Percentiles rank a stretch among this genome's conserved stretches.
phyloP scores from a whole-genome alignment of 2,888 invertebrate genomes.

The Heteromyza rotundicornis region DNA sequence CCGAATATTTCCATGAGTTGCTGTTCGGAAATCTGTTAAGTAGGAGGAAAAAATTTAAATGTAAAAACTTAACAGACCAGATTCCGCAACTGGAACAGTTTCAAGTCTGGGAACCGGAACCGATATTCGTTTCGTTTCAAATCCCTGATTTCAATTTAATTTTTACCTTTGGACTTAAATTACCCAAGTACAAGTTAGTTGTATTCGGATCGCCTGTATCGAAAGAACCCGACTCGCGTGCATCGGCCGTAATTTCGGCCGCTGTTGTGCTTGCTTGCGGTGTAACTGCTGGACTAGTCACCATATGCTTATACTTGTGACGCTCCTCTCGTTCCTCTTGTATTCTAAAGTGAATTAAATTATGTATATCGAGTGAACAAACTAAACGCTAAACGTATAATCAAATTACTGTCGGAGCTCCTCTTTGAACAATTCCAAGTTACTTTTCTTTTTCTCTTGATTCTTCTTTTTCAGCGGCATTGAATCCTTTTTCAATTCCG shows the following conservation, averaged over 20 bases:
- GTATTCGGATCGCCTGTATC: conserved; percentile 97
- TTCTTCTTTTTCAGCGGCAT: conserved; percentile 72
- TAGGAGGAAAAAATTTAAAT: not conserved
- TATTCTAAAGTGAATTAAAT: conserved; percentile 75
- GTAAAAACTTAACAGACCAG: not conserved
- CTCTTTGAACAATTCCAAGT: conserved; percentile 97
- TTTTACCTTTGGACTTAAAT: conserved; percentile 95
- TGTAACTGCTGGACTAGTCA: conserved; percentile 27
- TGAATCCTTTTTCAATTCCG: conserved; percentile 71
- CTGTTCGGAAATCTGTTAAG: conserved; percentile 86
- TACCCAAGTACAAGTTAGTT: conserved; percentile 97
- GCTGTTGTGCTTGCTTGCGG: conserved; percentile 43
- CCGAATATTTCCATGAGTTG: conserved; percentile 98
- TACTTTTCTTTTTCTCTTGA: conserved; percentile 91
- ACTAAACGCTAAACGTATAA: not conserved
- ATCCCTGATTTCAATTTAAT: not conserved
- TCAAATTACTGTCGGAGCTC: conserved; percentile 89
- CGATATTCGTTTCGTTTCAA: too few species aligned
- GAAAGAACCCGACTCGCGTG: conserved; percentile 75
- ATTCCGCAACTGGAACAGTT: too few species aligned
- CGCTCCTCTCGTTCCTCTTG: conserved; percentile 97
- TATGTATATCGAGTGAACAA: too few species aligned
- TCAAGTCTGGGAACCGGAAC: too few species aligned
- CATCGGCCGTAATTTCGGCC: conserved; percentile 54
- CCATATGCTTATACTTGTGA: conserved; percentile 82